These are phyloP conservation scores for Onychomys arenicola DNA, from an alignment of 2,797 vertebrate genomes.

Conservation along the genomic window DNA sequence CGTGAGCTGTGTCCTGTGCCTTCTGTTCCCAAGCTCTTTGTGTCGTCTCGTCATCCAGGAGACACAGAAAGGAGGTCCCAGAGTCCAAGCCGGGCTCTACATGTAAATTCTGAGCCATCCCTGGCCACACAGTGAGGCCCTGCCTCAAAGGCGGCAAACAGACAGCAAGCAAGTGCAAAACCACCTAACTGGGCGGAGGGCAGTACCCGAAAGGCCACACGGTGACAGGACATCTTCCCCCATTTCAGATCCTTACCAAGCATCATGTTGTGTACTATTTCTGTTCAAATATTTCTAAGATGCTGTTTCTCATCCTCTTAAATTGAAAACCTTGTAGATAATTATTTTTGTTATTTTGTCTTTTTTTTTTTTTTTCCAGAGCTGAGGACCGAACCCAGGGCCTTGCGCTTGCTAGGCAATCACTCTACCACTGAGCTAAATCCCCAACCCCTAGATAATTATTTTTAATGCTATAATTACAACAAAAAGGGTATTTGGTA, in stretches of 20 bases:
- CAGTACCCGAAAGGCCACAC: not conserved
- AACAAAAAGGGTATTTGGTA: not conserved
- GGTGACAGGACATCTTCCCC: not conserved
- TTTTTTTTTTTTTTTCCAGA: too few species aligned
- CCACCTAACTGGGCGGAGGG: not conserved
- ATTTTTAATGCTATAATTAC: conserved; percentile 5
- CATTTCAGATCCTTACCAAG: not conserved
- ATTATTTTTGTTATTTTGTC: too few species aligned
- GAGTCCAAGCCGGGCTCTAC: not conserved
- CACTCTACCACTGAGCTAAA: too few species aligned
- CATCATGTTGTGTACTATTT: not conserved
- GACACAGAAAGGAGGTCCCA: not conserved
- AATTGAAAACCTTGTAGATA: not conserved
- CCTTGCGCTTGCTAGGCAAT: too few species aligned
- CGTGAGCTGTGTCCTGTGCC: not conserved
- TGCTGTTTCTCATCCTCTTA: not conserved
- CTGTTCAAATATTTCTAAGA: not conserved
- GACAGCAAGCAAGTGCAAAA: not conserved
- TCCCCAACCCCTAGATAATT: too few species aligned
- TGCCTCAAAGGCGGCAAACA: not conserved
- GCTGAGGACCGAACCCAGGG: too few species aligned
- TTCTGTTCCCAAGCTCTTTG: conserved; percentile 2
- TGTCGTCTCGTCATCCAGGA: not conserved
- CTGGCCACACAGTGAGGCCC: not conserved
- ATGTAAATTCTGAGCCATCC: not conserved